Base-by-base conservation (phyloP, 2,797 vertebrate species). In the Todus mexicanus region DNA sequence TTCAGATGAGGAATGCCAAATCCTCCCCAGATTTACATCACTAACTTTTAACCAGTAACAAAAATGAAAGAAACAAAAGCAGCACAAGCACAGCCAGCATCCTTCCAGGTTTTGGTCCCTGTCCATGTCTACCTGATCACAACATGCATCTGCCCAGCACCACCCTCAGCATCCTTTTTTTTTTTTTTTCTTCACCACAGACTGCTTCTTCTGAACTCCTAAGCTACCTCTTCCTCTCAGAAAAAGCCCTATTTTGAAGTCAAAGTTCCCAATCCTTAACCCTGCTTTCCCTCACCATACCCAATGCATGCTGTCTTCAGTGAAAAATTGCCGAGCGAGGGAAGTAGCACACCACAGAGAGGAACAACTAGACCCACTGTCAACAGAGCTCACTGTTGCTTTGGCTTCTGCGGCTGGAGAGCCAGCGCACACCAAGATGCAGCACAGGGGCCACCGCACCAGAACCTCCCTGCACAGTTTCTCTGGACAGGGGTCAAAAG, bases 361-460 rank as follows among this genome's bases (percentile, higher is more conserved):
- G 70, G 33, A 93, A 78, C 9, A 64, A 38, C 17, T 12, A 75
- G 42, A 87, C 35, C 22, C 31, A 63, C 37, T 27, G 87, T 35
- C 64, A 81, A 6, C 15, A 51, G 48, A 87, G 37, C 45, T 80
- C 1, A 0, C 43, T 71, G 53, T 61, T 1, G 1, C 33, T 33
- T 83, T 5, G 2, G 15, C 12, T 79, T n/a, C 60, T 35, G 43
- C 1, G 6, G 42, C 29, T 0, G 0, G n/a, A 72, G 22, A 60
- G 37, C 17, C 8, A 9, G n/a, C 0, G 0, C 2, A 1, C 38
- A 20, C 50, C 2, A 4, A 27, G 38, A 25, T 23, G 47, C 18
- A 22, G 27, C 26, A 27, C 23, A 29, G 47, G 27, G 38, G 4
- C 45, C 0, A 0, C 57, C 13, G 42, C 19, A 11, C 26, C 80